Percentiles rank a stretch among this genome's conserved stretches.
These are phyloP conservation scores for Timandra comae DNA, from an alignment of 2,888 invertebrate genomes.

Conservation along the genomic window DNA sequence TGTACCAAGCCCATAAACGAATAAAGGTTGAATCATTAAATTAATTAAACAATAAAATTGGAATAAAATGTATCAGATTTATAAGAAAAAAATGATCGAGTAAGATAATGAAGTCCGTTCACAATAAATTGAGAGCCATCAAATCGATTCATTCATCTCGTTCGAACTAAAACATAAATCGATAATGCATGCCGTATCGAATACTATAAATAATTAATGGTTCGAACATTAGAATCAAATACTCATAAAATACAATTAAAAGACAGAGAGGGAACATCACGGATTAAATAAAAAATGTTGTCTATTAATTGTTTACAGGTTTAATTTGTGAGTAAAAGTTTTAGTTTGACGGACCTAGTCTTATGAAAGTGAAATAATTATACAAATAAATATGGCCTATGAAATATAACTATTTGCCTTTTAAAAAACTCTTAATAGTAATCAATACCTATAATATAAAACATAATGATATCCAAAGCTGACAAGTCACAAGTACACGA, in stretches of 20 bases:
- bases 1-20: no score
- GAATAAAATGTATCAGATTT: constrained; percentile 23
- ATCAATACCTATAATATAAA: no score
- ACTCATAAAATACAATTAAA: constrained; percentile 78
- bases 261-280: constrained; percentile 66
- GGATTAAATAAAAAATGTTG: constrained; percentile 62
- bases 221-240: constrained; percentile 74
- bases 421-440: no score
- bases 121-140: constrained; percentile 33
- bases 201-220: constrained; percentile 76
- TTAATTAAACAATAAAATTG: background rate
- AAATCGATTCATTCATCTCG: constrained; percentile 49
- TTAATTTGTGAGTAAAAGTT: no score
- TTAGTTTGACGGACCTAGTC: background rate
- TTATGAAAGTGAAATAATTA: no score
- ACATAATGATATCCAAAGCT: no score
- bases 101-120: constrained; percentile 25
- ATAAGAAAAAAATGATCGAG: constrained; percentile 7
- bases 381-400: no score
- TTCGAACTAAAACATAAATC: constrained; percentile 62
- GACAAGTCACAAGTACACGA: no score
- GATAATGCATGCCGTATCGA: constrained; percentile 68
- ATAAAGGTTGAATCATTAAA: no score
- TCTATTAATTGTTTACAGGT: no score
- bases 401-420: no score